Conservation (phyloP, 2,113 vertebrate species). For the Numenius arquata region DNA sequence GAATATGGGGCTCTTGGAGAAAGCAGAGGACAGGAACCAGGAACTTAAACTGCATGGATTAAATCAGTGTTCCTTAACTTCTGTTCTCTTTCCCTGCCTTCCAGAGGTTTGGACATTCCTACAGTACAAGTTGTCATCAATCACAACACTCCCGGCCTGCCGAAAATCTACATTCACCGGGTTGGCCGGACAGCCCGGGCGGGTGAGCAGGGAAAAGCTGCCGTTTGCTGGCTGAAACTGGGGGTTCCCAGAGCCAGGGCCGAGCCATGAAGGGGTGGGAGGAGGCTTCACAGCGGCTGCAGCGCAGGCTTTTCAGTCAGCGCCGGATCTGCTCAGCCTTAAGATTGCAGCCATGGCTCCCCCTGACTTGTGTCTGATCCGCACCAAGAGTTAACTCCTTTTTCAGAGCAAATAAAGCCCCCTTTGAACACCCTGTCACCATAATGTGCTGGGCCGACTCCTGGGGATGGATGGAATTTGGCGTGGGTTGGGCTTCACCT, state of each 20-base stretch:
- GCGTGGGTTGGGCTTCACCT: neutral
- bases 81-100: neutral
- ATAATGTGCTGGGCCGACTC: accelerated
- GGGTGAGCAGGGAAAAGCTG: conserved; percentile 67
- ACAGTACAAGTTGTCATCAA: conserved; percentile 94
- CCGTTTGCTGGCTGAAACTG: no score
- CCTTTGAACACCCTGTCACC: neutral
- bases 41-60: accelerated
- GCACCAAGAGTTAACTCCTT: neutral
- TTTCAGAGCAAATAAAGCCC: neutral
- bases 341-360: accelerated
- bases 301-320: neutral
- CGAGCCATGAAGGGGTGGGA: neutral
- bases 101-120: conserved; percentile 93
- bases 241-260: neutral
- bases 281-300: neutral
- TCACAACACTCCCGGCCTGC: conserved; percentile 93
- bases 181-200: conserved; percentile 93
- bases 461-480: neutral
- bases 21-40: neutral
- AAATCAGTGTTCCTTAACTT: accelerated
- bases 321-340: accelerated
- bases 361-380: neutral
- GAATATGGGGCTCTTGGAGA: neutral
- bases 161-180: conserved; percentile 94